Evolutionary conservation across 2,888 invertebrate genomes (phyloP), one percentile per base, ranked within the genome.

Genomic region (Campoplex nolae): DNA sequence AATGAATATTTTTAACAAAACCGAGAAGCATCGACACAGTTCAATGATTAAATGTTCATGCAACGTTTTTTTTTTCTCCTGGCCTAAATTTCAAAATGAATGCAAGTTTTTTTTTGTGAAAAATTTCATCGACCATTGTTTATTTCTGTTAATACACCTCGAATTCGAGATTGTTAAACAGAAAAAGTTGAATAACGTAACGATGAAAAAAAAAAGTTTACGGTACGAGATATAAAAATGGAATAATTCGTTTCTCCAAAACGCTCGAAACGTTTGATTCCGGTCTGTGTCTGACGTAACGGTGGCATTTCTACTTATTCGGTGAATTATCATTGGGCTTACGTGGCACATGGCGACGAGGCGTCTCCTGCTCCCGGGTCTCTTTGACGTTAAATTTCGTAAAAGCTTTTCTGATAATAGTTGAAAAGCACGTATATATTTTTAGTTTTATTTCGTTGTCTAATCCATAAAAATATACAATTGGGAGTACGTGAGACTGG

Each of bases 291-390:
- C 84, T 81, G 76, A 81, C 35, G 56, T 23, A 71, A 85, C 70
- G 23, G 42, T 16, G 84, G 48, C 70, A 13, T 80, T 80, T 76
- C 80, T 48, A 85, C 71, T 85, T 71, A 54, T 38, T 35, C 54
- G 45, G 51, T 8, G 42, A 54, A 48, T 48, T 38, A 48, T 35
- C 45, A 11, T 45, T 56, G n/a, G 74, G 42, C 28, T 28, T 45
- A 18, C 18, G 23, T 35, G 6, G 7, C 48, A 32, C 42, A 18
- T 42, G 16, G 65, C n/a, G 58, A 75, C 75, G 16, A 62, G 58
- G 58, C 3, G 42, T 23, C 45, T 75, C 42, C 28, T 42, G 62
- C 32, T 75, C 42, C 28, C 23, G 62, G 28, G 13, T 42, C 18
- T 75, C 13, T 28, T 45, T 45, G 45, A 58, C 9, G 45, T 28